Percentiles rank a stretch among this genome's conserved stretches.
Evolutionary conservation across 2,113 vertebrate species (phyloP).

Genomic region (Sakesphorus luctuosus): DNA sequence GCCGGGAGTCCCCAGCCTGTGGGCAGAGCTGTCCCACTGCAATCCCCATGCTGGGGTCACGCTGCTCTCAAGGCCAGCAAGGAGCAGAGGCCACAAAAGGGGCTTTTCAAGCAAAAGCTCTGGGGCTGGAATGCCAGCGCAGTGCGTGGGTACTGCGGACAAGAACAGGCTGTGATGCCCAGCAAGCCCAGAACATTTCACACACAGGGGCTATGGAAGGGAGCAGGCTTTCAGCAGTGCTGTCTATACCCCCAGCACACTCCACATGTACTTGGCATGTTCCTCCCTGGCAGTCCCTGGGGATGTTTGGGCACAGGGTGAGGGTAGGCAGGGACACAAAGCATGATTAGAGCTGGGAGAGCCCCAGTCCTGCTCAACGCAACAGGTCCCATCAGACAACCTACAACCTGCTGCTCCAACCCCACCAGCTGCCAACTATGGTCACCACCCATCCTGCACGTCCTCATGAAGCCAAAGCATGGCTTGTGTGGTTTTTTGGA

Average conservation of each 20-base stretch:
- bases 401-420: background rate
- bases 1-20: background rate
- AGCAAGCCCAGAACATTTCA: background rate
- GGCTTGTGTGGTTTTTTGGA: background rate
- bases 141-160: background rate
- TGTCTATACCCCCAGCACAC: background rate
- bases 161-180: background rate
- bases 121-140: rapidly evolving
- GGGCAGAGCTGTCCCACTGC: background rate
- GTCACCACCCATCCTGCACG: background rate
- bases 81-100: slow-evolving; percentile 13
- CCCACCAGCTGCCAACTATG: background rate
- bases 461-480: background rate
- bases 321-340: background rate
- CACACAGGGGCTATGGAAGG: background rate
- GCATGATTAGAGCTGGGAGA: background rate
- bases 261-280: rapidly evolving
- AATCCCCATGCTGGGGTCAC: rapidly evolving
- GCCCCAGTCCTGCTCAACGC: rapidly evolving
- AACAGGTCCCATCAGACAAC: background rate
- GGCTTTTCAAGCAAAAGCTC: background rate
- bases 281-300: background rate
- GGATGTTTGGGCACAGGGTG: background rate
- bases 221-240: background rate
- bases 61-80: background rate